A percentile compares a stretch with the other conserved stretches of the same genome.
Conservation (phyloP, 2,888 invertebrate species). For the Carterocephalus palaemon region DNA sequence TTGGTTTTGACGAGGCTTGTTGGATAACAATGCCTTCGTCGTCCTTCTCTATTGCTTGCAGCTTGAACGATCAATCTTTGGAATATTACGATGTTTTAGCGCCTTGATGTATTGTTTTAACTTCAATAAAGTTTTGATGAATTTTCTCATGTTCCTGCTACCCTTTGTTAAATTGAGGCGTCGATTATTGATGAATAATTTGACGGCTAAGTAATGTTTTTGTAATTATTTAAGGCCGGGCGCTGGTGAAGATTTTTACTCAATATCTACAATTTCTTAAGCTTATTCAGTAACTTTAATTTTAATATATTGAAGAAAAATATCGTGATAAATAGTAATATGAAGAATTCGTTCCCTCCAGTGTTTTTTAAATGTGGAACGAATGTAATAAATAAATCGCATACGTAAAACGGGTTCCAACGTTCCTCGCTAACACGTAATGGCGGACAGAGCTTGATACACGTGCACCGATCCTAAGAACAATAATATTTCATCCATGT, state of each 20-base stretch:
- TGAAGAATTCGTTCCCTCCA: too few relatives aligned
- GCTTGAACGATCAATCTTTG: slow-evolving; percentile 71
- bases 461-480: slow-evolving; percentile 49
- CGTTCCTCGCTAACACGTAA: slow-evolving; percentile 20
- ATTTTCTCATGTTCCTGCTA: slow-evolving; percentile 66
- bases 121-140: slow-evolving; percentile 78
- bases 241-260: slow-evolving; percentile 36
- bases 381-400: slow-evolving; percentile 13
- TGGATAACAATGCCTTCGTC: slow-evolving; percentile 53
- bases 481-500: slow-evolving; percentile 66
- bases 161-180: slow-evolving; percentile 67
- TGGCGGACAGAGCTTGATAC: slow-evolving; percentile 30
- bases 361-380: too few relatives aligned
- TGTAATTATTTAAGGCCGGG: slow-evolving; percentile 56
- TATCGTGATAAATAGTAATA: slow-evolving; percentile 2
- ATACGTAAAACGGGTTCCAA: slow-evolving; percentile 19
- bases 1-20: slow-evolving; percentile 41
- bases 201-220: slow-evolving; percentile 55
- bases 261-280: slow-evolving; percentile 26
- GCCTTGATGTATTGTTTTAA: slow-evolving; percentile 77
- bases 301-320: too few relatives aligned
- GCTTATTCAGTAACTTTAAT: too few relatives aligned
- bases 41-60: slow-evolving; percentile 57
- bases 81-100: slow-evolving; percentile 76
- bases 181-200: slow-evolving; percentile 73